Conservation (phyloP, 2,113 vertebrate genomes). For the Calyptomena viridis region DNA sequence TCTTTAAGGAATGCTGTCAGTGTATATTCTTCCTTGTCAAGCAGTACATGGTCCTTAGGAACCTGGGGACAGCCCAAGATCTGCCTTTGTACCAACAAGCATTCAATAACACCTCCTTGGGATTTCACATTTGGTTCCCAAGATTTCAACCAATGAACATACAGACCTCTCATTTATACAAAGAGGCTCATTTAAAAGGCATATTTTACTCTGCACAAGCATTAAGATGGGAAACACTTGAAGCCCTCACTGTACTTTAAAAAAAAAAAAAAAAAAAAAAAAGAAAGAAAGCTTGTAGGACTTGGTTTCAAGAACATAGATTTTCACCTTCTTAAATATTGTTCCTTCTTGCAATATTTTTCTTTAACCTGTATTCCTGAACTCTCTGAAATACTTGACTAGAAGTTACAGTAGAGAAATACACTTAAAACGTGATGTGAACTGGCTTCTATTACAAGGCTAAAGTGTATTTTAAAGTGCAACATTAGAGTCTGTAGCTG, state of each 20-base stretch:
- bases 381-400: not conserved
- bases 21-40: conserved; percentile 24
- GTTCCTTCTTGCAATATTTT: not conserved
- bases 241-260: not conserved
- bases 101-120: not conserved
- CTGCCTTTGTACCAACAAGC: not conserved
- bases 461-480: not conserved
- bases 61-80: not conserved
- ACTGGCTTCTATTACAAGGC: not conserved
- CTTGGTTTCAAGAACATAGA: not conserved
- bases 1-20: conserved; percentile 50
- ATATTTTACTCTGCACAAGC: not conserved
- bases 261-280: not conserved
- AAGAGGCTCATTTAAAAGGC: not conserved
- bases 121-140: not conserved
- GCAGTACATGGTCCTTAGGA: not conserved
- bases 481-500: not conserved
- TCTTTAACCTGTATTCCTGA: not conserved
- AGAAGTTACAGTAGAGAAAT: not conserved
- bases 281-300: not conserved
- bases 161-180: not conserved
- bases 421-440: not conserved
- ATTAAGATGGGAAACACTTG: not conserved
- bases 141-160: not conserved
- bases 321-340: not conserved